phyloP scores from a whole-genome alignment of 1,140 invertebrate species.

The Pentalonia nigronervosa region DNA sequence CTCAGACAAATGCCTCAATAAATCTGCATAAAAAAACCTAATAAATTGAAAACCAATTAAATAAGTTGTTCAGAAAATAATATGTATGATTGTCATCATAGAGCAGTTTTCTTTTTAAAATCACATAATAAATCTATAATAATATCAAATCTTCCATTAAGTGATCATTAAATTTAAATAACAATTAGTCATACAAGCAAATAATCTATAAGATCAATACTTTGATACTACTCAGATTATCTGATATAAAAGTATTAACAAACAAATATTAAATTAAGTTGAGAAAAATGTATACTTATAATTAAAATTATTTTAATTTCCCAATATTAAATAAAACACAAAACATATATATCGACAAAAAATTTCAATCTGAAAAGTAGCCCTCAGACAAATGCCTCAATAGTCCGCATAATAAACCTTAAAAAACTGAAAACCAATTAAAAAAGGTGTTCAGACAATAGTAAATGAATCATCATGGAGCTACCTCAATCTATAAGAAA shows the following conservation, averaged over 20 bases:
- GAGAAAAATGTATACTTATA: neutral
- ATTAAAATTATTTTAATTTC: neutral
- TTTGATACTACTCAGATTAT: neutral
- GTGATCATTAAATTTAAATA: neutral
- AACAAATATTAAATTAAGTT: neutral
- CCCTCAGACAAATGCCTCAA: constrained; percentile 55
- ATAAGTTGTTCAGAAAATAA: constrained; percentile 19
- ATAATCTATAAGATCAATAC: neutral
- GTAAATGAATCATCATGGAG: constrained; percentile 52
- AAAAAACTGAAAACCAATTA: constrained; percentile 52
- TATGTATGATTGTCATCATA: constrained; percentile 37
- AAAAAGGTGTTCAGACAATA: constrained; percentile 33
- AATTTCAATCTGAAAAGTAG: neutral
- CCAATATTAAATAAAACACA: neutral
- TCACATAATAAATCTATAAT: neutral
- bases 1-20: constrained; percentile 48
- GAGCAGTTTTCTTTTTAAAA: neutral
- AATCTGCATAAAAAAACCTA: constrained; percentile 38
- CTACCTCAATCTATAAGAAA: neutral
- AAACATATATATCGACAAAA: neutral
- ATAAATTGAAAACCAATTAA: constrained; percentile 46
- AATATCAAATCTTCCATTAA: neutral
- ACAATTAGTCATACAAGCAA: neutral
- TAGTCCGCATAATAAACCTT: constrained; percentile 31
- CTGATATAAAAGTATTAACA: neutral